These are phyloP conservation scores for Aythya fuligula DNA, from an alignment of 2,797 vertebrate genomes.

Conservation along the genomic window DNA sequence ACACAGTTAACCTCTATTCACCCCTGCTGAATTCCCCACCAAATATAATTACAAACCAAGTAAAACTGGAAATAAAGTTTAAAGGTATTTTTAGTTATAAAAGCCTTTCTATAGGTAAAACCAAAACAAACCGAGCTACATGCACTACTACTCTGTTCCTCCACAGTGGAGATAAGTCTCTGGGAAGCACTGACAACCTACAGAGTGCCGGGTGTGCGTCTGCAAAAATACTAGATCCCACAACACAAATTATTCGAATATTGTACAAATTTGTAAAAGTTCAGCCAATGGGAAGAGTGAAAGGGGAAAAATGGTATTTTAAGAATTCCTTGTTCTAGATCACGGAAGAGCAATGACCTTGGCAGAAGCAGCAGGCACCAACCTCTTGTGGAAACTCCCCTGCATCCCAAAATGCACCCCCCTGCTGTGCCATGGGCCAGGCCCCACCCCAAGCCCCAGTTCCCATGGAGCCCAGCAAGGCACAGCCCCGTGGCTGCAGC, in stretches of 20 bases:
- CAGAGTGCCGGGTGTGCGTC: not conserved
- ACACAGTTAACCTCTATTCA: not conserved
- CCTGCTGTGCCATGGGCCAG: no score
- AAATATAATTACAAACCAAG: not conserved
- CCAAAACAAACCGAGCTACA: not conserved
- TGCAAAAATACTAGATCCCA: not conserved
- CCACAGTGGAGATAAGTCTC: not conserved
- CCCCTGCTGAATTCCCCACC: not conserved
- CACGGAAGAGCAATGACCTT: not conserved
- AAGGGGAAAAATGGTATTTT: accelerated
- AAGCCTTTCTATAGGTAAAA: not conserved
- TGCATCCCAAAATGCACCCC: no score
- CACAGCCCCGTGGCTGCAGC: no score
- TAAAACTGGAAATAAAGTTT: not conserved
- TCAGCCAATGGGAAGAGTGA: not conserved
- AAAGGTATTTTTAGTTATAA: not conserved
- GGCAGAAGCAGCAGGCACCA: not conserved
- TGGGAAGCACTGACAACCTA: not conserved
- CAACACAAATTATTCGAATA: not conserved
- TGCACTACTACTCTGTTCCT: not conserved
- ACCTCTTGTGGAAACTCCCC: not conserved
- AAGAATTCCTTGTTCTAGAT: not conserved
- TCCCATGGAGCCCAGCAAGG: no score
- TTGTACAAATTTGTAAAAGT: not conserved
- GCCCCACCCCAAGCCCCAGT: no score